Conservation (phyloP, 2,888 invertebrate species). For the Aleiodes testaceus region DNA sequence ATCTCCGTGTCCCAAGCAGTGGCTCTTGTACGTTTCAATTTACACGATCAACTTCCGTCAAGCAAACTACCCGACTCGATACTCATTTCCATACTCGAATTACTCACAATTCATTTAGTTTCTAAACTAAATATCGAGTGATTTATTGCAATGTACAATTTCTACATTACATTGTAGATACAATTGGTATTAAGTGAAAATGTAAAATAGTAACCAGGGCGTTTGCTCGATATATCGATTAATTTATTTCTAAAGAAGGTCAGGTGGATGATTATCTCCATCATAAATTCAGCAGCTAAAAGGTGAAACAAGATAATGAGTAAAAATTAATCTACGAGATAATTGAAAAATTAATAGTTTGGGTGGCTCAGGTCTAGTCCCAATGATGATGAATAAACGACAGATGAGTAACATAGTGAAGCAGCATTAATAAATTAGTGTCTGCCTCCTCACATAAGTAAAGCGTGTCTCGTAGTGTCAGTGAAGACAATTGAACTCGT, state of each 20-base stretch:
- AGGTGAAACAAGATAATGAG: no score
- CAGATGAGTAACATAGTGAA: conserved; percentile 61
- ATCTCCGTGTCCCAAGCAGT: conserved; percentile 19
- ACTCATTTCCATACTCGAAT: conserved; percentile 15
- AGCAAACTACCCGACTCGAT: conserved; percentile 31
- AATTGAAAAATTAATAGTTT: conserved; percentile 1
- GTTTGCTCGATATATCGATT: conserved; percentile 67
- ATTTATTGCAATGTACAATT: no score
- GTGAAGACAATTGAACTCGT: conserved; percentile 66
- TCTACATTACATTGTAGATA: no score
- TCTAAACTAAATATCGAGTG: no score
- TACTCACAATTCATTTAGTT: conserved; percentile 12
- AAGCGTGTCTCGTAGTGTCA: conserved; percentile 47
- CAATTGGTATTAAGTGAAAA: not conserved
- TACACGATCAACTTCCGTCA: conserved; percentile 43
- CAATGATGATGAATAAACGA: conserved; percentile 69
- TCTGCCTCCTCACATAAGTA: conserved; percentile 55
- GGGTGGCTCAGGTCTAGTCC: conserved; percentile 52
- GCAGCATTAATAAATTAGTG: conserved; percentile 69
- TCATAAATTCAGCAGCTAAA: no score
- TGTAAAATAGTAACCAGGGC: not conserved
- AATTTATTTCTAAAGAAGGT: conserved; percentile 52
- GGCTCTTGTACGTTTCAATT: conserved; percentile 44
- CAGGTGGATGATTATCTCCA: conserved; percentile 42
- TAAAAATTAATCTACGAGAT: no score